A percentile compares a stretch with the other conserved stretches of the same genome.
These are phyloP conservation scores for Rhorus exstirpatorius DNA, from an alignment of 2,888 invertebrate species.

Conservation along the genomic window DNA sequence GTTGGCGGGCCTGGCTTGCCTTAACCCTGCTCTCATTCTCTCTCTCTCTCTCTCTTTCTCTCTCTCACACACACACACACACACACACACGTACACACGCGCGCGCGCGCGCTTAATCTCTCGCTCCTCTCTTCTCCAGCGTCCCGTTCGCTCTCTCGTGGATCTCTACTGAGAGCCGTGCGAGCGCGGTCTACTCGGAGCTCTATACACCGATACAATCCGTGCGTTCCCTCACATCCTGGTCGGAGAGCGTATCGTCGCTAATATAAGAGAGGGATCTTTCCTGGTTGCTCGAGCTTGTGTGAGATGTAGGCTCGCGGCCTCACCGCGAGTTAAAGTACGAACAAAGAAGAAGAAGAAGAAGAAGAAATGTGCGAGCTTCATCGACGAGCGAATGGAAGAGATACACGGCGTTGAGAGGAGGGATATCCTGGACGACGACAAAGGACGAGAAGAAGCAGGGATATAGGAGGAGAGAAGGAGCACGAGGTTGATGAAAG, in stretches of 20 bases:
- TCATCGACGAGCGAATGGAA: slow-evolving; percentile 18
- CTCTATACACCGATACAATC: slow-evolving; percentile 39
- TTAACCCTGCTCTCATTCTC: slow-evolving; percentile 10
- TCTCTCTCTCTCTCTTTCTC: slow-evolving; percentile 12
- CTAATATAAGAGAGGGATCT: neutral
- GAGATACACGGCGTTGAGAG: slow-evolving; percentile 6
- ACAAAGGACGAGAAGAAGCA: slow-evolving; percentile 1
- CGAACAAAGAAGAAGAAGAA: slow-evolving; percentile 15
- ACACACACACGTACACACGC: no score
- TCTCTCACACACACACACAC: neutral
- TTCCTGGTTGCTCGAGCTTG: neutral
- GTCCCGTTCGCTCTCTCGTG: neutral
- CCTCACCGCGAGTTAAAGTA: slow-evolving; percentile 5
- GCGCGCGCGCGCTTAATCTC: no score
- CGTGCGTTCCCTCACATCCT: slow-evolving; percentile 46
- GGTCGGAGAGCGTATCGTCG: slow-evolving; percentile 9
- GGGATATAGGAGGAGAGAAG: neutral
- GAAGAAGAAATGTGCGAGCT: no score
- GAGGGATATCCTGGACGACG: slow-evolving; percentile 5
- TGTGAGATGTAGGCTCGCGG: neutral
- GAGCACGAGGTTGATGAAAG: neutral
- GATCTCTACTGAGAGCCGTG: neutral
- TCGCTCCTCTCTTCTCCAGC: neutral
- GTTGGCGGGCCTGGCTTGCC: no score
- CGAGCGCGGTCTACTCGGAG: neutral